Percentiles rank a stretch among this genome's conserved stretches.
These are phyloP conservation scores for Noctua comes DNA, from an alignment of 2,888 invertebrate species.

Conservation along the genomic window DNA sequence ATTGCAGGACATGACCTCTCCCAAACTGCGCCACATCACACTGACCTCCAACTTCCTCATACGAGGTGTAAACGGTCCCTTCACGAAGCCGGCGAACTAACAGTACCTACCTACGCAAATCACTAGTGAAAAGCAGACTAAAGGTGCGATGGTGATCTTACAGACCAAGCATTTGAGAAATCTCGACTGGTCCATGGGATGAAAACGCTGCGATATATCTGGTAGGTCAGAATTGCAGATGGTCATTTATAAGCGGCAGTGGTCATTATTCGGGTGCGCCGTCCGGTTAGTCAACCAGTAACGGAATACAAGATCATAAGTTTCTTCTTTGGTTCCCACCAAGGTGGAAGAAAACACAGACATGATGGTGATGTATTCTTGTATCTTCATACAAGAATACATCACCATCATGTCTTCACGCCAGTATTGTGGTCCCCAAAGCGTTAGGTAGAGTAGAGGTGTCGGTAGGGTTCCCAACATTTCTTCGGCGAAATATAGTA, in stretches of 20 bases:
- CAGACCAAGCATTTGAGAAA: background rate
- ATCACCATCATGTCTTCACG: background rate
- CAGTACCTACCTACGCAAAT: background rate
- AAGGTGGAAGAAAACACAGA: no score
- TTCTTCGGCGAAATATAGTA: no score
- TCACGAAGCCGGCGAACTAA: background rate
- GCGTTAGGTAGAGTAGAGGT: background rate
- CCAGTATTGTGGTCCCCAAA: background rate
- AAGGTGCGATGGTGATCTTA: no score
- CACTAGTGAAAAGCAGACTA: no score
- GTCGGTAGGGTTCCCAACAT: background rate
- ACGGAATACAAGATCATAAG: background rate
- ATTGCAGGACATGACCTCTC: background rate
- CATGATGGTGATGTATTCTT: no score
- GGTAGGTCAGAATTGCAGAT: background rate
- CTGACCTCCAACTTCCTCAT: background rate
- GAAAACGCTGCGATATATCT: background rate
- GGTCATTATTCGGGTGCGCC: background rate
- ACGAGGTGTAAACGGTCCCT: background rate
- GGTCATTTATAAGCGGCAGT: background rate
- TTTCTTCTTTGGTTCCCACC: background rate
- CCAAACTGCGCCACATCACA: background rate
- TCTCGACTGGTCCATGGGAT: background rate
- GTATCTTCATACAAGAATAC: background rate
- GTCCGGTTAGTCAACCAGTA: background rate